These are phyloP conservation scores for Peromyscus leucopus DNA, from an alignment of 2,113 vertebrate genomes.

Conservation along the genomic window DNA sequence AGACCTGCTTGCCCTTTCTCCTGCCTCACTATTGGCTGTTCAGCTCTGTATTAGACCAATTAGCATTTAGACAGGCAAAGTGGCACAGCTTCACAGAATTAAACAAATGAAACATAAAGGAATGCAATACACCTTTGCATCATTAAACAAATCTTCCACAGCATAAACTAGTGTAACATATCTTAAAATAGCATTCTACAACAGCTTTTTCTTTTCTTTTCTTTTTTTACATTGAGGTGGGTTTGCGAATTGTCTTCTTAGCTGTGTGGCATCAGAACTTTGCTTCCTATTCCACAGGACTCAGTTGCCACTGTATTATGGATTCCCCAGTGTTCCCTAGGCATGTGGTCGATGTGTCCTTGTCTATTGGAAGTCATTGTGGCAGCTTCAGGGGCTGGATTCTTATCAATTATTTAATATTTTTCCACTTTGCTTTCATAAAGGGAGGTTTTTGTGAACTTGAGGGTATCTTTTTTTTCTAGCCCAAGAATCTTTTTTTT, in stretches of 20 bases:
- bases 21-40: too few relatives aligned
- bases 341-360: slow-evolving; percentile 88
- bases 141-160: too few relatives aligned
- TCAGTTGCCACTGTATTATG: slow-evolving; percentile 87
- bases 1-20: too few relatives aligned
- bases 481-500: slow-evolving; percentile 92
- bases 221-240: background rate
- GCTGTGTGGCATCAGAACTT: slow-evolving; percentile 20
- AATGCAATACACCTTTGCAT: too few relatives aligned
- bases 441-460: slow-evolving; percentile 96
- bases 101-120: too few relatives aligned
- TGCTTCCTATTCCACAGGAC: slow-evolving; percentile 85
- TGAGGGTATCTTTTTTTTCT: slow-evolving; percentile 90
- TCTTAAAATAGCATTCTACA: too few relatives aligned
- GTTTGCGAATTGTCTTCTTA: background rate
- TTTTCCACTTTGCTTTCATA: slow-evolving; percentile 93
- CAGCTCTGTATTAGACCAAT: too few relatives aligned
- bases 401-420: slow-evolving; percentile 94
- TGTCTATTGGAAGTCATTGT: slow-evolving; percentile 92
- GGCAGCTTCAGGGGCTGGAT: slow-evolving; percentile 94
- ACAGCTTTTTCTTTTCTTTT: too few relatives aligned
- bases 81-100: too few relatives aligned
- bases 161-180: too few relatives aligned
- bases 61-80: too few relatives aligned
- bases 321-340: slow-evolving; percentile 93